A percentile compares a stretch with the other conserved stretches of the same genome.
These are phyloP conservation scores for Zeuzera pyrina DNA, from an alignment of 2,888 invertebrate genomes.

Conservation along the genomic window DNA sequence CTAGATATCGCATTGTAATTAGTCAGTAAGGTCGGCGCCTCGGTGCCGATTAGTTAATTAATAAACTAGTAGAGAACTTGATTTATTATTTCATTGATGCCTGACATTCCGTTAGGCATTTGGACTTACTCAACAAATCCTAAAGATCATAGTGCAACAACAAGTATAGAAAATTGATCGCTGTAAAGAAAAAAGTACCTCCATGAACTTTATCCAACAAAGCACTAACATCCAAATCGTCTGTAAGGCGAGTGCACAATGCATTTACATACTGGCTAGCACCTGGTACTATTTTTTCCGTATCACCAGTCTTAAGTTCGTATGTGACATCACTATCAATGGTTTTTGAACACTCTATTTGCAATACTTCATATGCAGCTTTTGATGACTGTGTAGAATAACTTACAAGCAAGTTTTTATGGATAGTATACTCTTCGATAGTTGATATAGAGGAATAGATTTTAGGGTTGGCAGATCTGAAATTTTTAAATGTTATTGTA, in stretches of 20 bases:
- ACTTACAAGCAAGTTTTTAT: constrained; percentile 53
- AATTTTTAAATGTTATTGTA: constrained; percentile 16
- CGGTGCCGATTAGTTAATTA: too few species aligned
- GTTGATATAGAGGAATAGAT: constrained; percentile 35
- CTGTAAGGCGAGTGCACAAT: constrained; percentile 46
- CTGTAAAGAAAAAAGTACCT: constrained; percentile 35
- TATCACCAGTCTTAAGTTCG: constrained; percentile 44
- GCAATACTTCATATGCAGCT: constrained; percentile 53
- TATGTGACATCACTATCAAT: constrained; percentile 42
- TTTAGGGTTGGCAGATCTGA: constrained; percentile 37
- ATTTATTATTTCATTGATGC: too few species aligned
- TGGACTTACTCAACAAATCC: too few species aligned
- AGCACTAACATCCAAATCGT: constrained; percentile 49
- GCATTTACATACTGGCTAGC: constrained; percentile 56
- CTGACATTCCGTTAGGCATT: too few species aligned
- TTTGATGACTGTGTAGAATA: constrained; percentile 49
- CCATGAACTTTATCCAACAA: constrained; percentile 62
- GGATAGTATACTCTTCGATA: constrained; percentile 43
- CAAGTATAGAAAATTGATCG: too few species aligned
- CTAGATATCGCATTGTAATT: too few species aligned
- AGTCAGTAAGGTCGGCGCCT: too few species aligned
- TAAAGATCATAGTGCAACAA: too few species aligned
- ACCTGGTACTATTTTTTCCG: constrained; percentile 38
- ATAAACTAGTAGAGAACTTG: too few species aligned
- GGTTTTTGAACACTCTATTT: constrained; percentile 49